A percentile compares a stretch with the other conserved stretches of the same genome.
Conservation (phyloP, 23 tunicate genomes). For the Ciona savignyi region DNA sequence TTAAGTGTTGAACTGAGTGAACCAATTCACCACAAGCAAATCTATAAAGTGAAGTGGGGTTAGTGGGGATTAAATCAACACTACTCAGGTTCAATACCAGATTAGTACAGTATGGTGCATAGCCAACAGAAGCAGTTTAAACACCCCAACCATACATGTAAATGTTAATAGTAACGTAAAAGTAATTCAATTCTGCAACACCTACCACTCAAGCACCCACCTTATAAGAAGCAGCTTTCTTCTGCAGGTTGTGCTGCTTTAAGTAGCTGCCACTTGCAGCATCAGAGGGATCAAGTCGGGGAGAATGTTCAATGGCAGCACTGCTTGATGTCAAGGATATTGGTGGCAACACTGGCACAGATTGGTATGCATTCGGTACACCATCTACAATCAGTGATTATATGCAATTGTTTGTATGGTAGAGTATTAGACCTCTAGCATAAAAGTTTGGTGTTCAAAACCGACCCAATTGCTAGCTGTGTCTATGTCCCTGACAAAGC, state of each 20-base stretch:
- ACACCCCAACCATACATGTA: too few species aligned
- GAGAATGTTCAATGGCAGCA: background rate
- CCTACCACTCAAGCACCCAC: conserved; percentile 18
- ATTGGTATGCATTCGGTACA: background rate
- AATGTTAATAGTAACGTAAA: too few species aligned
- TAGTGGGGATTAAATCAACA: too few species aligned
- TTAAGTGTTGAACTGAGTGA: too few species aligned
- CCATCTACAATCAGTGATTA: too few species aligned
- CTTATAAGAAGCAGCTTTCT: conserved; percentile 41
- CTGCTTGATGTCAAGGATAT: conserved; percentile 2
- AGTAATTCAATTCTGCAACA: too few species aligned
- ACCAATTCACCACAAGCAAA: too few species aligned
- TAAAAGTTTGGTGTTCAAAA: background rate
- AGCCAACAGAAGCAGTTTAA: too few species aligned
- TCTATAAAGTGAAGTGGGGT: too few species aligned
- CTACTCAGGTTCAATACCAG: too few species aligned
- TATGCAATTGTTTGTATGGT: too few species aligned
- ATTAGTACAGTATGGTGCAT: too few species aligned
- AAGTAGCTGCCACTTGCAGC: conserved; percentile 49
- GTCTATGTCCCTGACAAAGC: background rate
- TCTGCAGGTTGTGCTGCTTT: conserved; percentile 49
- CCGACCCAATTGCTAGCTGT: background rate
- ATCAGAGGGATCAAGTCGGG: conserved; percentile 6
- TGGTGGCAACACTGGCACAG: conserved; percentile 41
- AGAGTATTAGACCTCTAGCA: background rate